These are phyloP conservation scores for Acipenser transmontanus DNA, from an alignment of 2,797 vertebrate genomes.

Conservation along the genomic window DNA sequence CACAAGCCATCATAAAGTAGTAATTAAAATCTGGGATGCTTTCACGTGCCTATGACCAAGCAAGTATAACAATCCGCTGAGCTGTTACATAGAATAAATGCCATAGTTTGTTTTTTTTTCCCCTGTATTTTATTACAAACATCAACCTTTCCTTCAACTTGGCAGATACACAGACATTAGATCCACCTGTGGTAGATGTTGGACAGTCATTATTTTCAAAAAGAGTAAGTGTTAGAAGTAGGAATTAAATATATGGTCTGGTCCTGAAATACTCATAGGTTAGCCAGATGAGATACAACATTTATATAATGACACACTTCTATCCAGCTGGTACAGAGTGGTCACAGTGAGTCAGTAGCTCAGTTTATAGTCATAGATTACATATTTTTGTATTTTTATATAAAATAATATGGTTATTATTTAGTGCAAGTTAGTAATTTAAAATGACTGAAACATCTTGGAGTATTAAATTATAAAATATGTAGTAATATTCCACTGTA, in stretches of 20 bases:
- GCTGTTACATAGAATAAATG: not conserved
- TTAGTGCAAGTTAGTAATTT: no score
- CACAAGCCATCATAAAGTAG: no score
- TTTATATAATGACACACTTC: not conserved
- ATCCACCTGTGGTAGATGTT: conserved; percentile 67
- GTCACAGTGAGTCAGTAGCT: conserved; percentile 16
- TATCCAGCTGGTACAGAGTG: conserved; percentile 11
- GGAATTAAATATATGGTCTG: conserved; percentile 25
- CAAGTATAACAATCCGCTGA: no score
- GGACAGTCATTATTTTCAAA: conserved; percentile 36
- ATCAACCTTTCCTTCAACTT: conserved; percentile 59
- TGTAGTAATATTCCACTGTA: no score
- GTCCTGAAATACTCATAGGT: conserved; percentile 36
- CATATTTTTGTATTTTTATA: no score
- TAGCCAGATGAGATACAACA: conserved; percentile 28
- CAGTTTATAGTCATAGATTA: not conserved
- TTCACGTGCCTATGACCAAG: not conserved
- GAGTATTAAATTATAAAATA: no score
- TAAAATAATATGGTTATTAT: no score
- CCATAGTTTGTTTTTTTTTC: not conserved
- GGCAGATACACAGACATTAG: conserved; percentile 59
- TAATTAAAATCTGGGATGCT: not conserved
- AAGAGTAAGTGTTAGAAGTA: conserved; percentile 43
- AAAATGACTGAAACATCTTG: no score
- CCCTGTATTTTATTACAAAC: conserved; percentile 50